phyloP scores from a whole-genome alignment of 1,140 invertebrate genomes.

The Cylas formicarius region DNA sequence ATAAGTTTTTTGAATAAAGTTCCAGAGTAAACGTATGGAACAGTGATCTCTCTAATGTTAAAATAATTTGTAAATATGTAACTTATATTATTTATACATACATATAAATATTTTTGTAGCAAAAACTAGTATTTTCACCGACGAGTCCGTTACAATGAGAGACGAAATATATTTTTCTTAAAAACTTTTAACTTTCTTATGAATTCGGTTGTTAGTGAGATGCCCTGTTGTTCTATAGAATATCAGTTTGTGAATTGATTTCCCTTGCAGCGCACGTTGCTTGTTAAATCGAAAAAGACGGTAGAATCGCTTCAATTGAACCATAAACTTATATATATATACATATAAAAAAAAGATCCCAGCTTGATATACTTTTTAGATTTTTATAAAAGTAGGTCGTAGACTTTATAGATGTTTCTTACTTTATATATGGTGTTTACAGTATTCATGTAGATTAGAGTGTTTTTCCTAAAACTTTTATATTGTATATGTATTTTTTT shows the following conservation, averaged over 20 bases:
- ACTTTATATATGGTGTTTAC: slow-evolving; percentile 43
- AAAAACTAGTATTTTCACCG: slow-evolving; percentile 22
- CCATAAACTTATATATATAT: slow-evolving; percentile 18
- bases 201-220: neutral
- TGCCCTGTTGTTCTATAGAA: slow-evolving; percentile 1
- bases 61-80: slow-evolving; percentile 29
- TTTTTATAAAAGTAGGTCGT: slow-evolving; percentile 37
- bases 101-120: slow-evolving; percentile 24
- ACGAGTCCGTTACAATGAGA: slow-evolving; percentile 15
- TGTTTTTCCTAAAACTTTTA: slow-evolving; percentile 44
- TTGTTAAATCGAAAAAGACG: slow-evolving; percentile 23
- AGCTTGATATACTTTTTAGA: slow-evolving; percentile 34
- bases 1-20: slow-evolving; percentile 17
- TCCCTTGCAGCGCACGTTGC: no score
- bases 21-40: slow-evolving; percentile 11
- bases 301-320: slow-evolving; percentile 23
- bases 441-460: slow-evolving; percentile 42
- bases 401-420: slow-evolving; percentile 39
- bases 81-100: slow-evolving; percentile 30
- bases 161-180: slow-evolving; percentile 26
- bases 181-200: slow-evolving; percentile 12
- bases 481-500: slow-evolving; percentile 44
- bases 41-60: slow-evolving; percentile 29
- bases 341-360: slow-evolving; percentile 28
- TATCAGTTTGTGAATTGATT: slow-evolving; percentile 12